Percentiles rank a stretch among this genome's conserved stretches.
Evolutionary conservation across 2,888 invertebrate genomes (phyloP).

Genomic region (Oxyscelio sp.): DNA sequence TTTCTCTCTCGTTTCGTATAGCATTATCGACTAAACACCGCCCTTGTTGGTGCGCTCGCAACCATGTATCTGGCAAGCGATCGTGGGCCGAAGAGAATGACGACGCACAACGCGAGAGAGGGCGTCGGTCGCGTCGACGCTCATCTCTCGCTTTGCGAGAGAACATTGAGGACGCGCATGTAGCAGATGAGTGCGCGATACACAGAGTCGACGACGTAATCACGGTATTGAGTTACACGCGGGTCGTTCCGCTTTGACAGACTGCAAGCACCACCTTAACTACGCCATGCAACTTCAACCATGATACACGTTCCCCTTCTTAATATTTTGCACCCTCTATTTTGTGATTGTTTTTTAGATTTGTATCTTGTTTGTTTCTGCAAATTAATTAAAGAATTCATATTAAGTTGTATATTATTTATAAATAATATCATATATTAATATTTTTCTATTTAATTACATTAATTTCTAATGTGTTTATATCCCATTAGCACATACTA

Average conservation of each 20-base stretch:
- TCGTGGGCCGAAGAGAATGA: constrained; percentile 50
- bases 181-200: constrained; percentile 73
- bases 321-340: too few species aligned
- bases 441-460: too few species aligned
- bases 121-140: constrained; percentile 57
- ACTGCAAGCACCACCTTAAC: constrained; percentile 49
- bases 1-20: constrained; percentile 35
- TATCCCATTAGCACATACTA: too few species aligned
- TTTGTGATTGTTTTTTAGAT: too few species aligned
- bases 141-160: constrained; percentile 52
- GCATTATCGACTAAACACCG: constrained; percentile 79
- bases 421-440: too few species aligned
- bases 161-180: constrained; percentile 68
- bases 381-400: too few species aligned
- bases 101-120: constrained; percentile 36
- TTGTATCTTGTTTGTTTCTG: too few species aligned
- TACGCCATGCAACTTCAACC: constrained; percentile 44
- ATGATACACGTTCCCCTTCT: not conserved
- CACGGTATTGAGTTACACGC: constrained; percentile 76
- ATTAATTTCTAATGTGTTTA: too few species aligned
- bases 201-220: constrained; percentile 74
- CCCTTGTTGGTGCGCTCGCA: constrained; percentile 77
- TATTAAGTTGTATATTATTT: too few species aligned
- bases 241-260: constrained; percentile 70
- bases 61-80: too few species aligned